Base-by-base conservation (phyloP, 2,113 vertebrate species). In the Trachemys scripta region DNA sequence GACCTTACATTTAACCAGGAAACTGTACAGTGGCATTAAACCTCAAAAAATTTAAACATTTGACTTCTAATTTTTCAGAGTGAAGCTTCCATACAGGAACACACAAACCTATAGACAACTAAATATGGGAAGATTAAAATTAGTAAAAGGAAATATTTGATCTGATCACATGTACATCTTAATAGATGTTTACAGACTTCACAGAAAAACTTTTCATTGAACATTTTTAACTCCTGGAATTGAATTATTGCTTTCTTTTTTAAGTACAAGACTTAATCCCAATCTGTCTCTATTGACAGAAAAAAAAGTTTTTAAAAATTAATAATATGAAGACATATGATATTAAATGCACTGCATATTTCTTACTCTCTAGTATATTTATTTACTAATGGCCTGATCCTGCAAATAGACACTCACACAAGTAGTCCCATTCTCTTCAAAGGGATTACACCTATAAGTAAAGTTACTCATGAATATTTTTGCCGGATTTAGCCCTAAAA, bases 1-100 rank as follows among this genome's bases (percentile, higher is more conserved):
- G 99, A 98, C 98, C 98, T 97, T 85, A 90, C 25, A 79, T 76
- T 89, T 96, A 92, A 96, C 95, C 35, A 98, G 98, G 97, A 93
- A 97, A 95, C 93, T 90, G 69, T 84, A 96, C 96, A 96, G 93
- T 98, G 97, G 92, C 95, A 92, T n/a, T 22, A 89, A 97, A 94
- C 95, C 95, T 96, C 95, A 16, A 6, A 90, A 97, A 86, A 93
- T 89, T 98, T 89, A 91, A 93, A 92, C 91, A 84, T 95, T 87
- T 87, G 84, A 93, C 94, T 27, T 86, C 86, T 57, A 51, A 1
- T 53, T 90, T 79, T 91, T 87, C 92, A 94, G 42, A 75, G 38
- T 5, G 0, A 88, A 78, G 45, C 69, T 94, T 45, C 84, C 85
- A 51, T 6, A 59, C 82, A 87, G 82, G 96, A 92, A 95, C n/a